Conservation (phyloP, 2,888 invertebrate species). For the Andrena chrysosceles region DNA sequence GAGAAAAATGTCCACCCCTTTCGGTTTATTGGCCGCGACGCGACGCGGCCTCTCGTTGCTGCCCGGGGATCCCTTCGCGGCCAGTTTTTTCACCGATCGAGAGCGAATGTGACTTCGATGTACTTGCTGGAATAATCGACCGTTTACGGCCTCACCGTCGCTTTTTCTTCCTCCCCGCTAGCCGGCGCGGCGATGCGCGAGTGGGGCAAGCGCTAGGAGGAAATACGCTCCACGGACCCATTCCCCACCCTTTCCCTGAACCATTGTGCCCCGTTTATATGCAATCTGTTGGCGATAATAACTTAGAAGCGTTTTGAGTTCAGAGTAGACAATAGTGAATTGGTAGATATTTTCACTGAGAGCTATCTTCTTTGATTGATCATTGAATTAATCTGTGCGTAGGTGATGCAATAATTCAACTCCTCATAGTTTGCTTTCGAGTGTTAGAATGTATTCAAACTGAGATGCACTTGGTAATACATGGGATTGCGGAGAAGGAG, state of each 20-base stretch:
- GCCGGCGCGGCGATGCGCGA: not conserved
- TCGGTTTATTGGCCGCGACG: slow-evolving; percentile 66
- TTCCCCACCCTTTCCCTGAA: not conserved
- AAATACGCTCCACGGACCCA: not conserved
- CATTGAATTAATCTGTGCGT: too few relatives aligned
- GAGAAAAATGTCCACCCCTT: slow-evolving; percentile 68
- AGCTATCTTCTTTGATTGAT: too few relatives aligned
- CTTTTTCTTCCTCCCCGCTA: not conserved
- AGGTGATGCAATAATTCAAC: too few relatives aligned
- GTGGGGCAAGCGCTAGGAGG: not conserved
- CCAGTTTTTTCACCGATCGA: slow-evolving; percentile 48
- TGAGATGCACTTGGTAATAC: too few relatives aligned
- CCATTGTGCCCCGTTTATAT: not conserved
- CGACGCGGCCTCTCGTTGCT: slow-evolving; percentile 30
- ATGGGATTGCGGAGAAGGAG: too few relatives aligned
- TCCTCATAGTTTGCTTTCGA: too few relatives aligned
- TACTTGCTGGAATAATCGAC: slow-evolving; percentile 45
- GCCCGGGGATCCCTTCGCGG: slow-evolving; percentile 33
- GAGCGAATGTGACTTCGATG: slow-evolving; percentile 29
- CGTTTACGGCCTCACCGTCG: slow-evolving; percentile 16
- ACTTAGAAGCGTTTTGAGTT: too few relatives aligned
- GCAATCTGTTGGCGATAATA: too few relatives aligned
- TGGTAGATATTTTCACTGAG: too few relatives aligned
- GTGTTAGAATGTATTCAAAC: too few relatives aligned
- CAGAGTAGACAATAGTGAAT: too few relatives aligned